Evolutionary conservation across 2,113 vertebrate species (phyloP).

Genomic region (Collichthys lucidus): DNA sequence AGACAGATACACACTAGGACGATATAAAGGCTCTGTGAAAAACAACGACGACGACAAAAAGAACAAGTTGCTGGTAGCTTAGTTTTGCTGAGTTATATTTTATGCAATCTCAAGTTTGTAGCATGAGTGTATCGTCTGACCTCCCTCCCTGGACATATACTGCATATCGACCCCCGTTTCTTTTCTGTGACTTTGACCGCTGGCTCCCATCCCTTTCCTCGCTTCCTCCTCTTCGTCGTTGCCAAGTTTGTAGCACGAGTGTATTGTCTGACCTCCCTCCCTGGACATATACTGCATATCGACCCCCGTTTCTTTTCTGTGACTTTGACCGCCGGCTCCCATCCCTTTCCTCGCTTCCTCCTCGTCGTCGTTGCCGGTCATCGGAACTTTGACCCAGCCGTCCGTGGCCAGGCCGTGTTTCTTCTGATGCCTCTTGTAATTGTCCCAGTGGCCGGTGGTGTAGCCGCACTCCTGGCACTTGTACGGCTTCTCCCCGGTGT

Average conservation of each 20-base stretch:
- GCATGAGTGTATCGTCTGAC: constrained; percentile 64
- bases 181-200: constrained; percentile 60
- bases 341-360: constrained; percentile 65
- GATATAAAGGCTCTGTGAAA: constrained; percentile 68
- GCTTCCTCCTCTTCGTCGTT: constrained; percentile 57
- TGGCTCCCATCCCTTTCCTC: constrained; percentile 59
- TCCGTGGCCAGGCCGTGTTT: constrained; percentile 91
- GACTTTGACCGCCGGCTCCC: constrained; percentile 53
- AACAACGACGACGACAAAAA: neutral
- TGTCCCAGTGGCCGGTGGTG: constrained; percentile 99
- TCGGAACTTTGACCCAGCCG: constrained; percentile 87
- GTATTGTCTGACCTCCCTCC: constrained; percentile 59
- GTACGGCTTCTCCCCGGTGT: constrained; percentile 96
- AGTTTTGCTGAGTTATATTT: constrained; percentile 68
- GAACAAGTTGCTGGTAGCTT: constrained; percentile 79
- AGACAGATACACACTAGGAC: constrained; percentile 54
- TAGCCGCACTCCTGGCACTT: constrained; percentile 93
- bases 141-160: constrained; percentile 69
- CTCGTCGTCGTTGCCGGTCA: constrained; percentile 67
- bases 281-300: constrained; percentile 75
- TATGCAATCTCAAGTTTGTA: constrained; percentile 77
- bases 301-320: constrained; percentile 58
- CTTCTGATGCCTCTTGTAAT: constrained; percentile 99
- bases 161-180: constrained; percentile 67
- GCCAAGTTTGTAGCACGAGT: constrained; percentile 73